Base-by-base conservation (phyloP, 2,113 vertebrate genomes). In the Dromiciops gliroides region DNA sequence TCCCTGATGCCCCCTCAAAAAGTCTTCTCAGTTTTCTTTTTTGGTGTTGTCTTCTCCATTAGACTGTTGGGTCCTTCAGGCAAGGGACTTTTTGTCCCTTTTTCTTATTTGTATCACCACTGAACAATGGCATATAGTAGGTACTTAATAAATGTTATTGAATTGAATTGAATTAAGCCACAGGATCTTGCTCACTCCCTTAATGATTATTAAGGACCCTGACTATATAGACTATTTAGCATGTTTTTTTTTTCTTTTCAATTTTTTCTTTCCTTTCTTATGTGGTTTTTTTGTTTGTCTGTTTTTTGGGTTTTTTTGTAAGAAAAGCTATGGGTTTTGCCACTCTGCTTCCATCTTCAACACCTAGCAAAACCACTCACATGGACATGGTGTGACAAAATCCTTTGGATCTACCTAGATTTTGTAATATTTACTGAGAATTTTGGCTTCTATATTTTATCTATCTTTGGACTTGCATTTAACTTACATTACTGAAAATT, bases 401-500 rank as follows among this genome's bases (percentile, higher is more conserved):
- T 90, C 0, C 47, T 91, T 16, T 92, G 37, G 91, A 91, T 48
- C 60, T 52, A 89, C 8, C n/a, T 26, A 94, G 26, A 50, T 89
- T 56, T 48, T 24, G 28, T 31, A 44, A 1, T 1, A 37, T 56
- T 56, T 37, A 25, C 50, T 53, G 51, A 26, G n/a, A 52, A 92
- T 11, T 48, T 16, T 5, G 47, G 23, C 50, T n/a, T 89, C n/a
- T 94, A 44, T 90, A 51, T 90, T 94, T 56, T 28, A 56, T 28
- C 48, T 49, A 92, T 89, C 83, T 25, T 22, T 88, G 50, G 5
- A 67, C 11, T 88, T 93, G 50, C 16, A 25, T 56, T 56, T 88
- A 28, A 53, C 8, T 93, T 89, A 90, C 44, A 51, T 26, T 28
- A 56, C 28, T 49, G 67, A 95, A 89, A 97, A 91, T 16, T 37